phyloP scores from a whole-genome alignment of 1,140 invertebrate species.

The Aradophagus sp. region DNA sequence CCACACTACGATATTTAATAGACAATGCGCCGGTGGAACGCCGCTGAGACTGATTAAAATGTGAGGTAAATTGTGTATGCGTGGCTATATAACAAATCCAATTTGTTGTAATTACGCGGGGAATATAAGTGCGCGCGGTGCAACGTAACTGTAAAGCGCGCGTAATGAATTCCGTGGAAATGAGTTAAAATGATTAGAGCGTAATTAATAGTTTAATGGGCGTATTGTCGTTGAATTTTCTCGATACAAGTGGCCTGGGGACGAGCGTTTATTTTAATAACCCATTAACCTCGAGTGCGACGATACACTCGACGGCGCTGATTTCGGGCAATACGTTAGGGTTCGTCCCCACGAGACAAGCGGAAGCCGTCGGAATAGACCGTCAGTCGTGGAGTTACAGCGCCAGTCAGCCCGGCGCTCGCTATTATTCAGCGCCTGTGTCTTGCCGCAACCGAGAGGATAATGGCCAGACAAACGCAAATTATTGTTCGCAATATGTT shows the following conservation, averaged over 20 bases:
- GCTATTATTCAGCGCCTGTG: slow-evolving; percentile 38
- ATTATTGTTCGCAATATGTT: slow-evolving; percentile 38
- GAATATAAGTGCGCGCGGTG: no score
- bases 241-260: background rate
- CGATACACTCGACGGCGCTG: slow-evolving; percentile 40
- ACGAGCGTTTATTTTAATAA: slow-evolving; percentile 46
- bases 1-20: no score
- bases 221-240: slow-evolving; percentile 24
- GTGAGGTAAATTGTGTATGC: no score
- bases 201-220: slow-evolving; percentile 21
- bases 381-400: slow-evolving; percentile 9
- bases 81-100: no score
- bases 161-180: slow-evolving; percentile 5
- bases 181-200: slow-evolving; percentile 6
- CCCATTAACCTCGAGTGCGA: slow-evolving; percentile 43
- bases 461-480: slow-evolving; percentile 34
- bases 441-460: slow-evolving; percentile 22
- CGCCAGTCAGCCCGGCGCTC: slow-evolving; percentile 20
- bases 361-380: slow-evolving; percentile 38
- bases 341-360: slow-evolving; percentile 48
- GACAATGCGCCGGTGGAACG: no score
- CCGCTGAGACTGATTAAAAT: no score
- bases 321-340: slow-evolving; percentile 49
- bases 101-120: no score
- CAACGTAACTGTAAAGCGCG: no score